Conservation (phyloP, 2,797 vertebrate species). For the Sebastes trivittatus region DNA sequence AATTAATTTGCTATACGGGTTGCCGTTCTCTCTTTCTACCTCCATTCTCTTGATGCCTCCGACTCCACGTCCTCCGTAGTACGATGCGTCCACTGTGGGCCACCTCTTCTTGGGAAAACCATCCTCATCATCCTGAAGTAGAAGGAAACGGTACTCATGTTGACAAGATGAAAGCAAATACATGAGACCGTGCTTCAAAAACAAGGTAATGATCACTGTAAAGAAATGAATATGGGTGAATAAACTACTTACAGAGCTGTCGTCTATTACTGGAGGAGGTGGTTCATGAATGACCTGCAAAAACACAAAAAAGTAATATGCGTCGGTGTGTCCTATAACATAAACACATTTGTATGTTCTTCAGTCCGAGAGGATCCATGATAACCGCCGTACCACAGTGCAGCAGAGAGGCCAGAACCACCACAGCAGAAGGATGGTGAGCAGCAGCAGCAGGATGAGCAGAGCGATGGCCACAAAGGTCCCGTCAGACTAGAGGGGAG, state of each 20-base stretch:
- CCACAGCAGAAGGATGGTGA: conserved; percentile 91
- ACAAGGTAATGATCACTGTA: not conserved
- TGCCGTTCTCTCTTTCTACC: conserved; percentile 71
- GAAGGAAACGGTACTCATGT: no score
- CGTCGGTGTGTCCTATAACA: not conserved
- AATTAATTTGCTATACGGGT: not conserved
- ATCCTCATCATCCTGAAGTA: conserved; percentile 91
- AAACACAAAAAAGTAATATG: conserved; percentile 9
- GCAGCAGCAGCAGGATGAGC: conserved; percentile 91
- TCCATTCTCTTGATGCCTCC: conserved; percentile 99
- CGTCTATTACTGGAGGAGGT: conserved; percentile 87
- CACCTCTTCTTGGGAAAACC: conserved; percentile 94
- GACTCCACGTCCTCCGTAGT: conserved; percentile 95
- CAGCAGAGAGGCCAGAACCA: conserved; percentile 99
- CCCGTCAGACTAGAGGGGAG: conserved; percentile 88
- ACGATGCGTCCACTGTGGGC: conserved; percentile 97
- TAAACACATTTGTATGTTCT: not conserved
- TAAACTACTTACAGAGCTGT: conserved; percentile 87
- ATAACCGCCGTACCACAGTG: conserved; percentile 89
- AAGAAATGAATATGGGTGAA: not conserved
- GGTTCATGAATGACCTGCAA: conserved; percentile 94
- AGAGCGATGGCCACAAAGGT: conserved; percentile 92
- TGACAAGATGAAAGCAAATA: not conserved
- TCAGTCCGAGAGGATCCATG: not conserved
- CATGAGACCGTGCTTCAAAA: not conserved